Conservation (phyloP, 2,797 vertebrate species). For the Microhierax caerulescens region DNA sequence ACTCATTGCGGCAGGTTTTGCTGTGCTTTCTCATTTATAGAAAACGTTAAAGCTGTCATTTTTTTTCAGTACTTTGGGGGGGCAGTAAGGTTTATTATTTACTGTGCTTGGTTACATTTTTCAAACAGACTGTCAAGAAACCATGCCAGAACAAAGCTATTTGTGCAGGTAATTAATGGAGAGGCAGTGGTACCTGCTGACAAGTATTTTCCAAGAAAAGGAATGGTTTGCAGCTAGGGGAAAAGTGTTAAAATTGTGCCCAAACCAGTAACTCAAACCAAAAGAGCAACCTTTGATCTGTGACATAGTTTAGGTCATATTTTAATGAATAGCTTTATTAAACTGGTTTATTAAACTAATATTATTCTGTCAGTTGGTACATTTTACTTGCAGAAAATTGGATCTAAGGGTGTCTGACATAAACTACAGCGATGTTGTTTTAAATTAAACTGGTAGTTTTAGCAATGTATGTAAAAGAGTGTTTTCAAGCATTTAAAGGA, state of each 20-base stretch:
- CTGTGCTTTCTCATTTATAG: background rate
- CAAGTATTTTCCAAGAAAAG: conserved; percentile 54
- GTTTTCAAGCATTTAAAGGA: conserved; percentile 20
- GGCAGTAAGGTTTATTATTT: background rate
- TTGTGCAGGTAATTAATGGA: conserved; percentile 36
- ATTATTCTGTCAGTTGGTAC: conserved; percentile 57
- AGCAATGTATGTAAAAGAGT: conserved; percentile 10
- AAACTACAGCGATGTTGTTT: conserved; percentile 5
- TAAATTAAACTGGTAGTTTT: conserved; percentile 32
- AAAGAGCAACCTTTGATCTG: conserved; percentile 54
- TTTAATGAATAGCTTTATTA: conserved; percentile 63
- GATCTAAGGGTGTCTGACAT: conserved; percentile 37
- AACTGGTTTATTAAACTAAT: conserved; percentile 64
- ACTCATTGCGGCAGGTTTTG: background rate
- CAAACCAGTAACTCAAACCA: conserved; percentile 40
- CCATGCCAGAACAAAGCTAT: conserved; percentile 33
- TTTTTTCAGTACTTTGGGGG: background rate
- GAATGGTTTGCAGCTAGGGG: conserved; percentile 31
- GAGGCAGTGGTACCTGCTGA: conserved; percentile 48
- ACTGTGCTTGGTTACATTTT: background rate
- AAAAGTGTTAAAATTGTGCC: conserved; percentile 40
- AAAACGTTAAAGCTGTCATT: background rate
- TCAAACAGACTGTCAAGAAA: conserved; percentile 33
- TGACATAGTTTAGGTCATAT: conserved; percentile 41
- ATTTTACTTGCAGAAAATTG: conserved; percentile 64